phyloP scores from a whole-genome alignment of 2,113 vertebrate genomes.

The Paedocypris sp. region DNA sequence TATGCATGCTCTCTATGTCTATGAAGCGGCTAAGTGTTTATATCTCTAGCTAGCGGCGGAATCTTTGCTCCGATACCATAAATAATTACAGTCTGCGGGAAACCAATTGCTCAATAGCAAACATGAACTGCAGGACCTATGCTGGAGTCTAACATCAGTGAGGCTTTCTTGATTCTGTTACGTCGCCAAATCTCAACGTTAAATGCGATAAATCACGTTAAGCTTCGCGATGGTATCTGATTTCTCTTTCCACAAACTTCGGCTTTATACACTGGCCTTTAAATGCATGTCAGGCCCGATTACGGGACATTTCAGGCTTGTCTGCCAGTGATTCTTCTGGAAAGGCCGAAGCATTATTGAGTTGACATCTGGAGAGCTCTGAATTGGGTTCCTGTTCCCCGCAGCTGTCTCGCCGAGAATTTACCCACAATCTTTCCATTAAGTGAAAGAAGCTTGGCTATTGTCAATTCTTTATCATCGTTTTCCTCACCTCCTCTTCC shows the following conservation, averaged over 20 bases:
- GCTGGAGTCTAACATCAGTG: background rate
- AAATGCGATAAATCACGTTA: background rate
- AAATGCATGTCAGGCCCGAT: slow-evolving; percentile 31
- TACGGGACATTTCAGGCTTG: slow-evolving; percentile 22
- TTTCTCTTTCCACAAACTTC: background rate
- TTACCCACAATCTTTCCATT: background rate
- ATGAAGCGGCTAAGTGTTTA: background rate
- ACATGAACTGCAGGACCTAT: background rate
- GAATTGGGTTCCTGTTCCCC: slow-evolving; percentile 17
- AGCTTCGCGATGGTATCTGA: background rate
- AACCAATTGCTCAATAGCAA: background rate
- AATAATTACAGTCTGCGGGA: background rate
- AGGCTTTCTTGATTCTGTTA: background rate
- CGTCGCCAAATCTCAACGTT: background rate
- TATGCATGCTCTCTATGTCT: background rate
- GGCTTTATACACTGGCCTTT: slow-evolving; percentile 6
- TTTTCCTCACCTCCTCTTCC: background rate
- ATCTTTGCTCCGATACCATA: slow-evolving; percentile 5
- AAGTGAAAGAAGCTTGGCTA: background rate
- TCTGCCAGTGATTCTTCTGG: slow-evolving; percentile 22
- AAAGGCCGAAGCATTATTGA: slow-evolving; percentile 25
- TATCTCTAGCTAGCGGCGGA: background rate
- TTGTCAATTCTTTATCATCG: background rate
- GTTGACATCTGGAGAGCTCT: slow-evolving; percentile 28
- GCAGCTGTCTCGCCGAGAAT: background rate